Percentiles rank a stretch among this genome's conserved stretches.
phyloP scores from a whole-genome alignment of 2,113 vertebrate species.

The Maccullochella peelii region DNA sequence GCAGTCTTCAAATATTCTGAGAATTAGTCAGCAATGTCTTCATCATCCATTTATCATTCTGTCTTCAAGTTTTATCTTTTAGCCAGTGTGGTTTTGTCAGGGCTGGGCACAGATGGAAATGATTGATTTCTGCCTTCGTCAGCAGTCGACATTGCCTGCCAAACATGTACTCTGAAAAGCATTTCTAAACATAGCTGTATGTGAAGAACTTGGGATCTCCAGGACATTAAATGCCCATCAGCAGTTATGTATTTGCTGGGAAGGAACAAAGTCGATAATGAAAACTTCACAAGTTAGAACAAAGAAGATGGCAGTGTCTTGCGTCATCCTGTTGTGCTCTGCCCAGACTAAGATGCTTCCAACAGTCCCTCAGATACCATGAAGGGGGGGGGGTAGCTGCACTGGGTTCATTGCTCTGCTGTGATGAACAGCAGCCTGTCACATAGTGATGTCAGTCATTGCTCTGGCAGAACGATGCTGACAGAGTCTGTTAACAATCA shows the following conservation, averaged over 20 bases:
- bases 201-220: background rate
- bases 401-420: constrained; percentile 2
- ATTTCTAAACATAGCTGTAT: constrained; percentile 47
- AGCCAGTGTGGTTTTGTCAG: background rate
- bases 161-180: background rate
- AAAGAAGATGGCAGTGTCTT: background rate
- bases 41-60: background rate
- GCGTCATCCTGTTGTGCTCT: constrained; percentile 17
- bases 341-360: background rate
- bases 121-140: constrained; percentile 21
- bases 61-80: background rate
- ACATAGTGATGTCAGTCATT: background rate
- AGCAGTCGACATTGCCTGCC: background rate
- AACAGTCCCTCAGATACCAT: background rate
- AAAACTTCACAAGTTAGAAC: constrained; percentile 5
- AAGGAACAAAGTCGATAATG: constrained; percentile 4
- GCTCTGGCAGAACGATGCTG: constrained; percentile 17
- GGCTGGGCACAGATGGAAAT: constrained; percentile 21
- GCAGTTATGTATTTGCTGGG: background rate
- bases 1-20: constrained; percentile 2
- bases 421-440: constrained; percentile 15
- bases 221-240: background rate
- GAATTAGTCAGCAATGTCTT: background rate
- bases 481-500: constrained; percentile 21
- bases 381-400: background rate